Evolutionary conservation across 1,140 invertebrate species (phyloP).

Genomic region (Chionoecetes opilio): DNA sequence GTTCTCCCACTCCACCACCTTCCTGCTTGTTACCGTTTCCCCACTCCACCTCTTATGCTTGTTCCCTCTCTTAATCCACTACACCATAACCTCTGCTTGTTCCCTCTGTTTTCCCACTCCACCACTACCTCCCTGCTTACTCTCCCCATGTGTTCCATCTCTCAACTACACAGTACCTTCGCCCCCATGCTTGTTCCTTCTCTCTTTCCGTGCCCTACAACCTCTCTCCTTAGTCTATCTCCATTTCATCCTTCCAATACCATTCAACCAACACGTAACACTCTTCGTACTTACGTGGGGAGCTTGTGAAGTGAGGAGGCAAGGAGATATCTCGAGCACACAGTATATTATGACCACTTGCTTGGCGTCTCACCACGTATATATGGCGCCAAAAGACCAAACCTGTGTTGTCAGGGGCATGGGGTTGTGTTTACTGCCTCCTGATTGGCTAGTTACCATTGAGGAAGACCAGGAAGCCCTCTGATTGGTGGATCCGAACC

Average conservation of each 20-base stretch:
- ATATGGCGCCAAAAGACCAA: slow-evolving; percentile 1
- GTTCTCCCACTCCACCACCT: no score
- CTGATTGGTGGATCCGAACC: background rate
- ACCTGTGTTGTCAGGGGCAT: background rate
- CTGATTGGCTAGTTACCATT: background rate
- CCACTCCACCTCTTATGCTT: no score
- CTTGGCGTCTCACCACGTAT: background rate
- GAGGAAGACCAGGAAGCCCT: background rate
- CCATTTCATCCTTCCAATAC: background rate
- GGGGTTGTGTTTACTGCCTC: background rate
- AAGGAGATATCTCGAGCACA: background rate
- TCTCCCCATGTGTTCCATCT: no score
- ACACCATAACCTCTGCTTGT: no score
- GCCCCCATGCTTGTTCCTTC: background rate
- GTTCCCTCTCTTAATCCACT: no score
- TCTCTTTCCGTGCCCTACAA: background rate
- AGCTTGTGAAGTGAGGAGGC: background rate
- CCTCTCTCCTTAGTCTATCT: no score
- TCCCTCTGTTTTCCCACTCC: background rate
- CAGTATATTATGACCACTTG: background rate
- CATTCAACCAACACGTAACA: background rate
- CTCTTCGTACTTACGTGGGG: background rate
- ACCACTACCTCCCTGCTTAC: background rate
- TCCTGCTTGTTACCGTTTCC: no score
- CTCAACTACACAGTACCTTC: no score